Percentiles rank a stretch among this genome's conserved stretches.
phyloP scores from a whole-genome alignment of 2,797 vertebrate species.

The Megalops cyprinoides region DNA sequence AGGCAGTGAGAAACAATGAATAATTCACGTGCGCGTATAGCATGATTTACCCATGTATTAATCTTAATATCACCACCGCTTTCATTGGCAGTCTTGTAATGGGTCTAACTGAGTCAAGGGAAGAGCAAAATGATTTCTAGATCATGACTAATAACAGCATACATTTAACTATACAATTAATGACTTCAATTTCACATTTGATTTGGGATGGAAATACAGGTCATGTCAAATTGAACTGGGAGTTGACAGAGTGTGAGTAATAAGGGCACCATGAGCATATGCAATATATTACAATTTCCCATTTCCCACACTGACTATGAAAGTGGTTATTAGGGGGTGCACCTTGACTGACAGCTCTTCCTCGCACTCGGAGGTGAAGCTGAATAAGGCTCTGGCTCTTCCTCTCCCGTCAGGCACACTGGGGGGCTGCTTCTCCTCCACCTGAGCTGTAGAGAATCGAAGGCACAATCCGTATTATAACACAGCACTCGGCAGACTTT shows the following conservation, averaged over 20 bases:
- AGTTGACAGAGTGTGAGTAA: background rate
- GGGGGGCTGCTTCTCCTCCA: slow-evolving; percentile 53
- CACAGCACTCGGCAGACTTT: background rate
- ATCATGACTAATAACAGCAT: no score
- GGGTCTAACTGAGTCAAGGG: no score
- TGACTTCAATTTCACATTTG: no score
- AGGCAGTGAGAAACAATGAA: background rate
- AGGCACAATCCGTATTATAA: background rate
- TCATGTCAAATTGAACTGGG: background rate
- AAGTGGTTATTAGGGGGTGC: slow-evolving; percentile 27
- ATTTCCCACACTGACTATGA: background rate
- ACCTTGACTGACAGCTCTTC: slow-evolving; percentile 82
- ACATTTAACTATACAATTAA: background rate
- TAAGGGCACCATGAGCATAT: background rate
- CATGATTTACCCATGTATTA: no score
- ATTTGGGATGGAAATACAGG: background rate
- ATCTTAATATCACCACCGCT: no score
- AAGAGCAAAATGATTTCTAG: no score
- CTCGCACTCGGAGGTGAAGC: slow-evolving; percentile 76
- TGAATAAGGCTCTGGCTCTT: slow-evolving; percentile 77
- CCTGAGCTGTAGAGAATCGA: background rate
- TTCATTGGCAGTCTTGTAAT: no score
- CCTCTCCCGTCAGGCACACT: slow-evolving; percentile 48
- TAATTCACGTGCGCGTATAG: background rate
- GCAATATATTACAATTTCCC: background rate